Conservation (phyloP, 2,888 invertebrate genomes). For the Nephrotoma flavescens region DNA sequence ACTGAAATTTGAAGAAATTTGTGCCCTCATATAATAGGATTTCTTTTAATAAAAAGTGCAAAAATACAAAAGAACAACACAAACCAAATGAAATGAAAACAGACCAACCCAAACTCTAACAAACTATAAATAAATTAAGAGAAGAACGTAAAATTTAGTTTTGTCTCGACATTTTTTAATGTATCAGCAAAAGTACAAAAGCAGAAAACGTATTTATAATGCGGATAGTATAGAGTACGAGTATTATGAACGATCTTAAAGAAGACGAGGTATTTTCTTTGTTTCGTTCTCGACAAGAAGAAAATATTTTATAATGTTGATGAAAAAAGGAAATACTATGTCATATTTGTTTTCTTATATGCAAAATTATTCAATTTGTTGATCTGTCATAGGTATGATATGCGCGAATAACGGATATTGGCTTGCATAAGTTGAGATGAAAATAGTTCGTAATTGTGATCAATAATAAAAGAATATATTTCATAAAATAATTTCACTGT, state of each 20-base stretch:
- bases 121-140: not conserved
- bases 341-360: not conserved
- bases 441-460: too few relatives aligned
- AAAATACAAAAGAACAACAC: not conserved
- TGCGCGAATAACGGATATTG: not conserved
- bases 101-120: not conserved
- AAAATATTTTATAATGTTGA: not conserved
- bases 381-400: not conserved
- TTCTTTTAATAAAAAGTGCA: not conserved
- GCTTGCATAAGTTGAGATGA: too few relatives aligned
- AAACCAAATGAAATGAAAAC: not conserved
- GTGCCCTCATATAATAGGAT: not conserved
- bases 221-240: not conserved
- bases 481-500: too few relatives aligned
- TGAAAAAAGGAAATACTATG: not conserved
- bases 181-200: not conserved
- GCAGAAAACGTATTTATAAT: not conserved
- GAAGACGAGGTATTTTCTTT: not conserved
- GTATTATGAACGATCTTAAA: not conserved
- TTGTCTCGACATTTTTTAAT: not conserved
- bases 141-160: not conserved
- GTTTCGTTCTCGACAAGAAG: not conserved
- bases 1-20: not conserved
- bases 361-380: not conserved
- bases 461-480: too few relatives aligned